A percentile compares a stretch with the other conserved stretches of the same genome.
These are phyloP conservation scores for Stichodactyla mertensii DNA, from an alignment of 64 coral and sea anemone genomes.

Conservation along the genomic window DNA sequence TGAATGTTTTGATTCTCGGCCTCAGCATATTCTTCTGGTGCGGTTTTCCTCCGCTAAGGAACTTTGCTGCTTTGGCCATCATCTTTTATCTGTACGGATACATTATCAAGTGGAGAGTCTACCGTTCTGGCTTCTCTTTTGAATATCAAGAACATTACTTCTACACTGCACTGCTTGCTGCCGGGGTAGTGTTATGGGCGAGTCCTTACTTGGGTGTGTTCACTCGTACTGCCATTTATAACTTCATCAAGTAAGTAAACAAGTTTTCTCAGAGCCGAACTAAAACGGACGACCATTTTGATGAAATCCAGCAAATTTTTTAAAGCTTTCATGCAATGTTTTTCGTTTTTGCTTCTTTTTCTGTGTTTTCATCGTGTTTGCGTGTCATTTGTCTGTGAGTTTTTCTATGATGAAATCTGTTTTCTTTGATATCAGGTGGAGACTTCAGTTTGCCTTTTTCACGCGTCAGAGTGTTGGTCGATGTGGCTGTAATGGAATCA, in stretches of 20 bases:
- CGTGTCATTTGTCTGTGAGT: no score
- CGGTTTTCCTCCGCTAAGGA: constrained; percentile 43
- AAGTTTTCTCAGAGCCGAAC: not conserved
- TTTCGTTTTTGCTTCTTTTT: no score
- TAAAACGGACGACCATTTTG: not conserved
- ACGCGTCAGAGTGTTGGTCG: constrained; percentile 46
- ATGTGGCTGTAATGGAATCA: constrained; percentile 41
- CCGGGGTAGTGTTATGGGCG: constrained; percentile 31
- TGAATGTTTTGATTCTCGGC: constrained; percentile 16
- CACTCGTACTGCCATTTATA: constrained; percentile 24
- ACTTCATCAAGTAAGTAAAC: constrained; percentile 43
- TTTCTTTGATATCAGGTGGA: constrained; percentile 34
- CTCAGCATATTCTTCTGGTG: constrained; percentile 57
- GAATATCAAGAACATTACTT: constrained; percentile 22
- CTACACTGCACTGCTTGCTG: constrained; percentile 17
- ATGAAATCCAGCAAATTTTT: not conserved
- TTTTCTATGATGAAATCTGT: no score
- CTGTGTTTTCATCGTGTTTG: no score
- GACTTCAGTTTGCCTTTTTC: constrained; percentile 59
- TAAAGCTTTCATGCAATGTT: no score
- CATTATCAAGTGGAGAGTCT: constrained; percentile 56
- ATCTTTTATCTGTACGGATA: constrained; percentile 48
- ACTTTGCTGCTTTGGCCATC: constrained; percentile 17
- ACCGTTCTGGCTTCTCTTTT: not conserved
- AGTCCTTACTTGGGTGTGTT: constrained; percentile 56